A percentile compares a stretch with the other conserved stretches of the same genome.
phyloP scores from a whole-genome alignment of 2,888 invertebrate species.

The Ernsta delagoae region DNA sequence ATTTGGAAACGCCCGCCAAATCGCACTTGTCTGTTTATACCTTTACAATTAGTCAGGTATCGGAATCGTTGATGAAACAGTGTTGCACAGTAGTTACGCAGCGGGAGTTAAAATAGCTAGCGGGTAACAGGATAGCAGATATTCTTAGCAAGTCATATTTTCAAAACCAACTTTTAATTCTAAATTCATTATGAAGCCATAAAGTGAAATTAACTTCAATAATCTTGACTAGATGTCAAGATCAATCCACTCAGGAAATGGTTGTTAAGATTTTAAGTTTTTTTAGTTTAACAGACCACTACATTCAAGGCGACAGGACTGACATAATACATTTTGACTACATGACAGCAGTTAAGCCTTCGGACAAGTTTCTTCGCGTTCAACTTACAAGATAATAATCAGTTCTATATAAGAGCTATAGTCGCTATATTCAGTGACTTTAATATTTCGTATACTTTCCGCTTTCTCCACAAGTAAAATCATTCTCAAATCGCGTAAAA shows the following conservation, averaged over 20 bases:
- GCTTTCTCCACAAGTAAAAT: not conserved
- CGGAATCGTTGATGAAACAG: constrained; percentile 18
- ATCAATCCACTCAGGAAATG: not conserved
- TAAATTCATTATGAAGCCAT: too few relatives aligned
- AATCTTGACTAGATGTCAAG: too few relatives aligned
- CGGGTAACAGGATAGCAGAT: constrained; percentile 5
- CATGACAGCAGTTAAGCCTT: constrained; percentile 16
- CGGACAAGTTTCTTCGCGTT: not conserved
- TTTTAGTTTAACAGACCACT: not conserved
- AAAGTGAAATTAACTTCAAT: too few relatives aligned
- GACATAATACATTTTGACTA: constrained; percentile 12
- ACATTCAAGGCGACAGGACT: constrained; percentile 2
- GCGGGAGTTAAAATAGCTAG: constrained; percentile 17
- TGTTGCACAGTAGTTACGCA: constrained; percentile 25
- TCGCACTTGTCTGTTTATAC: constrained; percentile 2
- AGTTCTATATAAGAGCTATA: not conserved
- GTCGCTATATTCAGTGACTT: not conserved
- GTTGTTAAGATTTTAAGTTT: not conserved
- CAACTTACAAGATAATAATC: constrained; percentile 8
- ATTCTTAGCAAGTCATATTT: too few relatives aligned
- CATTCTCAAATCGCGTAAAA: not conserved
- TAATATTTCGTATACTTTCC: not conserved
- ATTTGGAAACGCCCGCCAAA: too few relatives aligned
- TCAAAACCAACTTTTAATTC: too few relatives aligned
- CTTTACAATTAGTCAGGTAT: constrained; percentile 18